Percentiles rank a stretch among this genome's conserved stretches.
Conservation (phyloP, 2,888 invertebrate genomes). For the Harpalus rubripes region DNA sequence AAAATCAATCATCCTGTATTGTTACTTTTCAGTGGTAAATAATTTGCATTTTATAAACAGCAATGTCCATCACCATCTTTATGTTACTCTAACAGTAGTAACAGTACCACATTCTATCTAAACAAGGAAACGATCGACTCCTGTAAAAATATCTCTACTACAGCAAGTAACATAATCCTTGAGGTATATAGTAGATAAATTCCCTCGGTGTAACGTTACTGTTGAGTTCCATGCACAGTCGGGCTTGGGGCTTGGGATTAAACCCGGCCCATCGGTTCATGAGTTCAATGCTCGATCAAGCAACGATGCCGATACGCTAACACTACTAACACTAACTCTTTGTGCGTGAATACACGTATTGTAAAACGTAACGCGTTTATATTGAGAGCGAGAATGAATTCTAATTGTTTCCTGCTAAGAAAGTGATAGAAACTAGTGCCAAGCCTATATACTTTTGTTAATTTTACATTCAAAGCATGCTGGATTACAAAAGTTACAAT, state of each 20-base stretch:
- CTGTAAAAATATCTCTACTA: background rate
- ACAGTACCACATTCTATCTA: constrained; percentile 19
- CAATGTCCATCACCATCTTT: background rate
- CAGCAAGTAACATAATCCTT: background rate
- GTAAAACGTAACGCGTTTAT: background rate
- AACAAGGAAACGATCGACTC: background rate
- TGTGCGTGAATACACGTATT: background rate
- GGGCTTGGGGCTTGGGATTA: background rate
- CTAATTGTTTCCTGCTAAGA: background rate
- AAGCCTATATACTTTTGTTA: background rate
- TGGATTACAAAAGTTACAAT: too few relatives aligned
- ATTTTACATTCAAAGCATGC: background rate
- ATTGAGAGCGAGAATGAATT: constrained; percentile 15
- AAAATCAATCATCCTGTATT: too few relatives aligned
- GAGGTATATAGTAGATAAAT: constrained; percentile 16
- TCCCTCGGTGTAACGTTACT: constrained; percentile 22
- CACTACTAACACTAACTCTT: background rate
- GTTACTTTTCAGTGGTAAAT: too few relatives aligned
- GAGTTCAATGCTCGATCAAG: constrained; percentile 61
- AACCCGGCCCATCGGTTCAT: constrained; percentile 14
- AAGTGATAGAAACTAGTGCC: background rate
- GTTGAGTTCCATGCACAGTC: background rate
- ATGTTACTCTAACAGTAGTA: background rate
- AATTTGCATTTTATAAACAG: too few relatives aligned
- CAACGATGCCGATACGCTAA: constrained; percentile 11